Conservation (phyloP, 2,888 invertebrate genomes). For the Branchipolynoe longqiensis region DNA sequence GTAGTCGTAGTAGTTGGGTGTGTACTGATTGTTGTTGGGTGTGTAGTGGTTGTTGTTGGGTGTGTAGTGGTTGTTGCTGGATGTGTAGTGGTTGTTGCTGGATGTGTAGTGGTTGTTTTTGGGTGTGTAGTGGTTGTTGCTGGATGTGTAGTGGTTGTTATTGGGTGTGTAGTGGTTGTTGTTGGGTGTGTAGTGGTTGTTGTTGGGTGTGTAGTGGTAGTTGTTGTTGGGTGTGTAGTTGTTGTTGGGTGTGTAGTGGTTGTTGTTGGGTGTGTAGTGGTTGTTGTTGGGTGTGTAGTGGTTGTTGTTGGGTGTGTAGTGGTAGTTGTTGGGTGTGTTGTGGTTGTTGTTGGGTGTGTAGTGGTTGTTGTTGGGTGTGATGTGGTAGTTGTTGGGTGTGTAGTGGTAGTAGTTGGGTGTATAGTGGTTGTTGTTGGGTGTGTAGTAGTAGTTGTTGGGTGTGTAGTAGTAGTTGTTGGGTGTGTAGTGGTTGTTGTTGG, state of each 20-base stretch:
- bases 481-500: neutral
- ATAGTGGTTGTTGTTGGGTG: neutral
- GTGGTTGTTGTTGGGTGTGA: neutral
- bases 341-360: neutral
- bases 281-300: neutral
- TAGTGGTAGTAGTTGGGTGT: neutral
- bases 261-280: neutral
- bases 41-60: neutral
- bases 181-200: neutral
- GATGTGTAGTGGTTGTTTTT: neutral
- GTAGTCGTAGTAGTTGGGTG: neutral
- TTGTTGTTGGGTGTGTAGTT: neutral
- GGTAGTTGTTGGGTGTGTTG: neutral
- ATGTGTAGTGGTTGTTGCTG: neutral
- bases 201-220: neutral
- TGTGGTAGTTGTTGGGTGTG: neutral
- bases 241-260: neutral
- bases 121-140: neutral
- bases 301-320: neutral
- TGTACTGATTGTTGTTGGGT: neutral
- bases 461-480: conserved; percentile 3
- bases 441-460: neutral
- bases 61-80: neutral
- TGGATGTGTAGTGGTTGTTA: neutral
- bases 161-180: neutral